Conservation (phyloP, 2,888 invertebrate genomes). For the Idaea biselata region DNA sequence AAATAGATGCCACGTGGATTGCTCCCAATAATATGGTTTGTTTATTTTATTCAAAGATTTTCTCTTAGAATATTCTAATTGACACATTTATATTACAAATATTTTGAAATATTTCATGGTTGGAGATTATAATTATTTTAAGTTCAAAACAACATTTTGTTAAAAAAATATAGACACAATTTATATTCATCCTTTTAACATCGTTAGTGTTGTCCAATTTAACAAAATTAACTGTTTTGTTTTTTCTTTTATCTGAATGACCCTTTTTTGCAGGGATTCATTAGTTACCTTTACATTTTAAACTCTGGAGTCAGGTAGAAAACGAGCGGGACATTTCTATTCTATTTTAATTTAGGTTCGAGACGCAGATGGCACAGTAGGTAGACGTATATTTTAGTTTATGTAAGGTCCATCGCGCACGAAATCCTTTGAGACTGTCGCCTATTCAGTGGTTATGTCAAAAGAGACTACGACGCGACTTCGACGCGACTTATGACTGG, state of each 20-base stretch:
- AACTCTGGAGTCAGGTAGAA: neutral
- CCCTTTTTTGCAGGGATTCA: neutral
- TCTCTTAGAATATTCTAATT: neutral
- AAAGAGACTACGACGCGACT: neutral
- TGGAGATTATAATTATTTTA: neutral
- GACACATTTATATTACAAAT: neutral
- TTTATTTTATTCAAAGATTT: neutral
- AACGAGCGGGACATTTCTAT: neutral
- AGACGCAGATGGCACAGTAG: neutral
- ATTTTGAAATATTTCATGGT: neutral
- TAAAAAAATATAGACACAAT: neutral
- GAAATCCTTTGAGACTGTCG: no score
- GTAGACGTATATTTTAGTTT: neutral
- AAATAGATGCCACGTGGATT: conserved; percentile 69
- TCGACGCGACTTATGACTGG: neutral
- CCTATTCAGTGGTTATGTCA: no score
- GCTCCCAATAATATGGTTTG: conserved; percentile 33
- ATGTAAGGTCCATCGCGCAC: no score
- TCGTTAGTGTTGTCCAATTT: neutral
- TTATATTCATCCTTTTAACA: neutral
- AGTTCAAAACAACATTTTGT: neutral
- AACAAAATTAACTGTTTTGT: neutral
- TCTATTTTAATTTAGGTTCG: neutral
- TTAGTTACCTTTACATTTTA: neutral
- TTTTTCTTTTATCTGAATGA: neutral